phyloP scores from a whole-genome alignment of 2,888 invertebrate genomes.

The Euphydryas editha region DNA sequence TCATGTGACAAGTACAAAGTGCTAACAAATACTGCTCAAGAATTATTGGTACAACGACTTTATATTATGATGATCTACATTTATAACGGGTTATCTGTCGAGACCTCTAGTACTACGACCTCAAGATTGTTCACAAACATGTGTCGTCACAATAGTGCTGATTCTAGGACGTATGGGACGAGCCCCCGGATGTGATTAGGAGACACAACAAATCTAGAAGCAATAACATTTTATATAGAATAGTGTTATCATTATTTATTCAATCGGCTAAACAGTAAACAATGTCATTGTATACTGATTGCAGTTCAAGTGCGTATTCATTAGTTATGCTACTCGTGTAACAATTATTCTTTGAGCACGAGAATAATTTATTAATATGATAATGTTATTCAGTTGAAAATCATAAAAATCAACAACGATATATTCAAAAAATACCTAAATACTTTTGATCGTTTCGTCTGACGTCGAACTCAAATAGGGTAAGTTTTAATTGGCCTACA shows the following conservation, averaged over 20 bases:
- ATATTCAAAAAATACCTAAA: neutral
- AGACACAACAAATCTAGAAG: conserved; percentile 32
- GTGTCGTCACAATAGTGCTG: conserved; percentile 37
- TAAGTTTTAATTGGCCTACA: no score
- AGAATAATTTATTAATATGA: neutral
- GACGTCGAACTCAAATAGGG: no score
- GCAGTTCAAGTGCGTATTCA: neutral
- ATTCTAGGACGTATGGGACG: conserved; percentile 50
- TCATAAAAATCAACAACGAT: neutral
- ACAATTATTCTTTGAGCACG: neutral
- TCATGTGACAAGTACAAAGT: conserved; percentile 45
- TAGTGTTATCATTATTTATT: neutral
- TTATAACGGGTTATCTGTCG: conserved; percentile 58
- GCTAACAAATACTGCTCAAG: conserved; percentile 60
- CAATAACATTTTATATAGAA: conserved; percentile 3
- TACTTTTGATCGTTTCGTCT: no score
- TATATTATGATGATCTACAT: conserved; percentile 60
- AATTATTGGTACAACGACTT: conserved; percentile 57
- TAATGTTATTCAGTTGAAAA: neutral
- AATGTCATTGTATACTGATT: neutral
- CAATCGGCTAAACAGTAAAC: neutral
- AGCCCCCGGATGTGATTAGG: conserved; percentile 57
- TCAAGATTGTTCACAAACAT: conserved; percentile 38
- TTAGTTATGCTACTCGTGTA: conserved; percentile 5
- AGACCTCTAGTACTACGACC: conserved; percentile 51